Base-by-base conservation (phyloP, 2,888 invertebrate species). In the Eurytoma adleriae region DNA sequence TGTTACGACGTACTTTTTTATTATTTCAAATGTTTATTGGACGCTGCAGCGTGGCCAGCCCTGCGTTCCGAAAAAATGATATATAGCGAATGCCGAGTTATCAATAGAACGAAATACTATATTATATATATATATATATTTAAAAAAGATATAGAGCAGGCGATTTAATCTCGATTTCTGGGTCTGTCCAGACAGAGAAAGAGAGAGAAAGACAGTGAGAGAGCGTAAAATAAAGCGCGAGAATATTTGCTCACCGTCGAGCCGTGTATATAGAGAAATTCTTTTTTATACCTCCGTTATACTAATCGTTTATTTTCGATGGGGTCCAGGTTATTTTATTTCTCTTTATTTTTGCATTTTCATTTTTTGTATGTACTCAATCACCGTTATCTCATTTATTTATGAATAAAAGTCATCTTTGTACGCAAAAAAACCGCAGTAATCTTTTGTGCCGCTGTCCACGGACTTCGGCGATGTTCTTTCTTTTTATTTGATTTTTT, bases 291-390 rank as follows among this genome's bases (percentile, higher is more conserved):
- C 70, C 72, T 76, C 69, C 70, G 59, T 76, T 81, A 20, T 59
- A 77, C 57, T 83, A 82, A 81, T 81, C 20, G 5, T 69, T 78
- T 79, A 71, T 66, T 81, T 78, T 27, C 70, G 83, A 82, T 83
- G 84, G 85, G 84, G 85, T 84, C 83, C 84, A 87, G 88, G 87
- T 84, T 84, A 84, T 83, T 82, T 82, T 83, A 84, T 83, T 84
- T 73, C 48, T 73, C 40, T 59, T 69, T 66, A 64, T 68, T 66
- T 70, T 20, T 27, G 76, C 76, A 48, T 59, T 77, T 79, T 71
- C 72, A 72, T 66, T 75, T 77, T 79, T 64, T 64, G 40, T 79
- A 56, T 86, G 85, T 87, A 86, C 83, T 85, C 85, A 84, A 84
- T 85, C 84, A 84, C 84, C 85, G 83, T 86, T 83, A 79, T 84